Percentiles rank a stretch among this genome's conserved stretches.
Evolutionary conservation across 2,113 vertebrate genomes (phyloP).

Genomic region (Numida meleagris): DNA sequence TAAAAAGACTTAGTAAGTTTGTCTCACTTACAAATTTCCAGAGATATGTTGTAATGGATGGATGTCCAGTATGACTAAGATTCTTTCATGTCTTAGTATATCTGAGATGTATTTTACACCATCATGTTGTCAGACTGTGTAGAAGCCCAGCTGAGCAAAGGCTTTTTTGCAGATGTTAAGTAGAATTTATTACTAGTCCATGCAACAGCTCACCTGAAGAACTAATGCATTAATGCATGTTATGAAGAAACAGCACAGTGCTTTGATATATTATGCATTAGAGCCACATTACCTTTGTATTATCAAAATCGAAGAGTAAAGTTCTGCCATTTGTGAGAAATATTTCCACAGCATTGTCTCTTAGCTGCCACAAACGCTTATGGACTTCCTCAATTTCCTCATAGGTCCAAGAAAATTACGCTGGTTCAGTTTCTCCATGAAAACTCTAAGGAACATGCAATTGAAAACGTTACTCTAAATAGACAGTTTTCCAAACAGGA

Average conservation of each 20-base stretch:
- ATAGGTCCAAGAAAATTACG: conserved; percentile 98
- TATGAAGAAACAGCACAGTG: not conserved
- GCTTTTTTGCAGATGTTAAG: not conserved
- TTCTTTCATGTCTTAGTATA: not conserved
- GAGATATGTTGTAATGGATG: not conserved
- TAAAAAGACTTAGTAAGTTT: not conserved
- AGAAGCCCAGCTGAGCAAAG: not conserved
- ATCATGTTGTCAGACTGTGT: not conserved
- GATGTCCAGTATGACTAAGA: not conserved
- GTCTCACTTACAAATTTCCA: not conserved
- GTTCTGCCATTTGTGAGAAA: conserved; percentile 97
- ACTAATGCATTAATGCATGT: not conserved
- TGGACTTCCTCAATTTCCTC: conserved; percentile 99
- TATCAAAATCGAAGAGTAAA: conserved; percentile 92
- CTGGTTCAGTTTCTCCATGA: conserved; percentile 93
- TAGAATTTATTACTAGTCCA: not conserved
- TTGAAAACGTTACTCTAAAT: not conserved
- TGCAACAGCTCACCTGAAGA: not conserved
- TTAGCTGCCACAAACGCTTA: conserved; percentile 97
- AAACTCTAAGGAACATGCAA: conserved; percentile 78
- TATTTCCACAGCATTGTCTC: conserved; percentile 97
- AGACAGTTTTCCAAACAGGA: not conserved
- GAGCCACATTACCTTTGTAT: conserved; percentile 84
- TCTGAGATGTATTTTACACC: not conserved
- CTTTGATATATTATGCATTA: not conserved